Evolutionary conservation across 2,888 invertebrate genomes (phyloP).

Genomic region (Rambutsinella grinnellia): DNA sequence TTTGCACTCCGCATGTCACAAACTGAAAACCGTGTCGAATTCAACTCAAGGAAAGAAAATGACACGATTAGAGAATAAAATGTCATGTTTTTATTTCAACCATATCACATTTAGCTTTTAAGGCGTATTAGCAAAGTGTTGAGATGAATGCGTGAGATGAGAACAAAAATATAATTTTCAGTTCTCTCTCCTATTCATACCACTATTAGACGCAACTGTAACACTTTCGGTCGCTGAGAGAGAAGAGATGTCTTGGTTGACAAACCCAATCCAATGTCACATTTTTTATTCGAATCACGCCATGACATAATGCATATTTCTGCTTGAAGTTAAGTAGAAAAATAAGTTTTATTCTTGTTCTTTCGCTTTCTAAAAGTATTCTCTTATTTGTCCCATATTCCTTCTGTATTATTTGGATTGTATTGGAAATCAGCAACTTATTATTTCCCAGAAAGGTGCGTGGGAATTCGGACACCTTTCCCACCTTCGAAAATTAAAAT

Average conservation of each 20-base stretch:
- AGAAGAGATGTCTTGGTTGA: background rate
- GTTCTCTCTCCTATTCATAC: background rate
- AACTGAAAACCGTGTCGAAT: conserved; percentile 35
- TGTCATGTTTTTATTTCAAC: background rate
- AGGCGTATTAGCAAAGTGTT: background rate
- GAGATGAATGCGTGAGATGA: background rate
- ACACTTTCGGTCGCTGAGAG: background rate
- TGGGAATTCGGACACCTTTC: conserved; percentile 3
- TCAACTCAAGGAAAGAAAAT: conserved; percentile 11
- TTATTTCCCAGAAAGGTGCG: background rate
- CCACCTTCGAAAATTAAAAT: background rate
- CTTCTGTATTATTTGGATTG: no score
- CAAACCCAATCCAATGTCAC: conserved; percentile 24
- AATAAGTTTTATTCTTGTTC: background rate
- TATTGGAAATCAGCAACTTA: background rate
- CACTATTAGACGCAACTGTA: background rate
- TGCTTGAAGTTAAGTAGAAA: background rate
- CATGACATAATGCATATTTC: conserved; percentile 18
- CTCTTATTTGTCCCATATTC: no score
- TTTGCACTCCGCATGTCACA: conserved; percentile 21
- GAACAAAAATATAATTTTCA: background rate
- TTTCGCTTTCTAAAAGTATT: background rate
- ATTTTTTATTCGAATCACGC: conserved; percentile 21
- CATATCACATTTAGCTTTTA: background rate
- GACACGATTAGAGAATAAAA: conserved; percentile 19